phyloP scores from a whole-genome alignment of 2,888 invertebrate genomes.

The Agonopterix subpropinquella region DNA sequence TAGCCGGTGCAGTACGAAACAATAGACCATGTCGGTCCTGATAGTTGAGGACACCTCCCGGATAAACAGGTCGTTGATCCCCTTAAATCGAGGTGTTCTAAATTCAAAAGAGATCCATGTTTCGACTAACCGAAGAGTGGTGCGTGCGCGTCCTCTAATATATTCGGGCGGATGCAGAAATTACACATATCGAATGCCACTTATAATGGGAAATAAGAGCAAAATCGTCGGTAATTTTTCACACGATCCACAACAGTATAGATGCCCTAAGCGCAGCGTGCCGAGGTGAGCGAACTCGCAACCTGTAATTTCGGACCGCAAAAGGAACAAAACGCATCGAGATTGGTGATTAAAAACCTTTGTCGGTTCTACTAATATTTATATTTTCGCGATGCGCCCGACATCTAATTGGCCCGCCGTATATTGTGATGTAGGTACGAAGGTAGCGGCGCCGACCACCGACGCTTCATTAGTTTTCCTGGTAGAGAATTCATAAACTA shows the following conservation, averaged over 20 bases:
- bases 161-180: conserved; percentile 59
- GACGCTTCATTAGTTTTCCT: conserved; percentile 69
- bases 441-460: conserved; percentile 42
- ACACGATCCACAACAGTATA: conserved; percentile 67
- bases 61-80: conserved; percentile 20
- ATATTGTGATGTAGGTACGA: conserved; percentile 52
- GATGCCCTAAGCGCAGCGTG: conserved; percentile 69
- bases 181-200: conserved; percentile 65
- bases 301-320: conserved; percentile 75
- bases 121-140: conserved; percentile 16
- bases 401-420: conserved; percentile 71
- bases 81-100: conserved; percentile 12
- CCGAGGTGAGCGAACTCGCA: conserved; percentile 70
- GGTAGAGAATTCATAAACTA: conserved; percentile 65
- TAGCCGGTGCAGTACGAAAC: background rate
- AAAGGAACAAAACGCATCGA: conserved; percentile 68
- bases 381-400: conserved; percentile 73
- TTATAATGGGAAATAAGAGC: conserved; percentile 66
- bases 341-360: conserved; percentile 76
- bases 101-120: conserved; percentile 1
- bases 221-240: conserved; percentile 68
- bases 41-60: conserved; percentile 1
- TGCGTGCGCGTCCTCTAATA: conserved; percentile 26
- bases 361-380: conserved; percentile 77
- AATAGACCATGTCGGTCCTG: background rate